Conservation (phyloP, 2,797 vertebrate species). For the Peromyscus melanophrys region DNA sequence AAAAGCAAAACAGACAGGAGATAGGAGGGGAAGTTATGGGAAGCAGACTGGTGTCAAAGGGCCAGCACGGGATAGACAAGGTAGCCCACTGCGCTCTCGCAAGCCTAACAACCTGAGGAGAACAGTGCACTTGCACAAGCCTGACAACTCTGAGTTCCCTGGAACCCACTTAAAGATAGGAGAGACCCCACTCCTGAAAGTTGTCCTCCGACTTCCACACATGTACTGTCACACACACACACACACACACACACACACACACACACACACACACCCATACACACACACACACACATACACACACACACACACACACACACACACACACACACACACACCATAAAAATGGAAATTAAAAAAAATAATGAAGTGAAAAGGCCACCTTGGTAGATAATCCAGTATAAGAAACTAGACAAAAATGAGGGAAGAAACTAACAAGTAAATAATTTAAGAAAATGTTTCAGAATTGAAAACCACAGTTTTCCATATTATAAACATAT, state of each 20-base stretch:
- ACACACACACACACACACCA: neutral
- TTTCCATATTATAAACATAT: neutral
- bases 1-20: constrained; percentile 36
- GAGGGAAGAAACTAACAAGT: neutral
- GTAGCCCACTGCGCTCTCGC: neutral
- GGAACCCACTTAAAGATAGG: neutral
- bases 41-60: neutral
- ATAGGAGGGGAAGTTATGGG: neutral
- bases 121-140: neutral
- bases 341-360: neutral
- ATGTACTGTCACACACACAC: neutral
- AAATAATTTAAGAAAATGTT: neutral
- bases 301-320: neutral
- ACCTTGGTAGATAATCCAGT: neutral
- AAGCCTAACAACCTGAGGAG: neutral
- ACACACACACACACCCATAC: neutral
- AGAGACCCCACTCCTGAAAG: neutral
- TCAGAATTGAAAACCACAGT: neutral
- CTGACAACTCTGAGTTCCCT: neutral
- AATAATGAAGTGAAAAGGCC: neutral
- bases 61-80: neutral
- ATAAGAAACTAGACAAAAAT: neutral
- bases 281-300: neutral
- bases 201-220: neutral
- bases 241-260: neutral